phyloP scores from a whole-genome alignment of 2,797 vertebrate species.

The Phyllotis vaccarum region DNA sequence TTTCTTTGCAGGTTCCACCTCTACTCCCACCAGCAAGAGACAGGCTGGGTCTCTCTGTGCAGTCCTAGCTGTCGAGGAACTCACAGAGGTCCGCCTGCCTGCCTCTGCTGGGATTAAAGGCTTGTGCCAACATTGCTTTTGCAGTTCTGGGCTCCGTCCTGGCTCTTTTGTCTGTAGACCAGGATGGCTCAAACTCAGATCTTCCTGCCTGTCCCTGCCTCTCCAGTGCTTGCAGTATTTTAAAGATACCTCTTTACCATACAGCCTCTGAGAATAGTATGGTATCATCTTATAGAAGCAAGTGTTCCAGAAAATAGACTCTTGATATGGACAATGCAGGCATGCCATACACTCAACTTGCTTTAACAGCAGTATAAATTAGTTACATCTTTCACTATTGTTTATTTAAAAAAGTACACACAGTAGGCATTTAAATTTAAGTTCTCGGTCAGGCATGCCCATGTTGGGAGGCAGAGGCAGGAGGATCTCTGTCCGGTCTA shows the following conservation, averaged over 20 bases:
- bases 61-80: background rate
- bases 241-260: constrained; percentile 7
- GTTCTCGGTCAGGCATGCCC: background rate
- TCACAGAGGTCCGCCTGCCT: no score
- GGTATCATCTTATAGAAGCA: background rate
- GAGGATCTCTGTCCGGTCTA: background rate
- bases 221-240: background rate
- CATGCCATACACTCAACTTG: background rate
- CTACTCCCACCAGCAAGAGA: no score
- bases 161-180: no score
- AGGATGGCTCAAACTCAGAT: no score
- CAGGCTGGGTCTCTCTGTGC: no score
- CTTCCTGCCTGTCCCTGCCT: background rate
- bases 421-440: background rate
- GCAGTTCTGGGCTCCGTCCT: no score
- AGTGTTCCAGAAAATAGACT: background rate
- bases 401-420: background rate
- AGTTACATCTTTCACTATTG: background rate
- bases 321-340: background rate
- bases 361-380: background rate
- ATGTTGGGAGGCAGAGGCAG: background rate
- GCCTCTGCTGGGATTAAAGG: no score
- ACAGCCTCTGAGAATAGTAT: background rate
- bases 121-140: no score
- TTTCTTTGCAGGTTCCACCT: background rate